Evolutionary conservation across 1,140 invertebrate species (phyloP).

Genomic region (Atta colombica): DNA sequence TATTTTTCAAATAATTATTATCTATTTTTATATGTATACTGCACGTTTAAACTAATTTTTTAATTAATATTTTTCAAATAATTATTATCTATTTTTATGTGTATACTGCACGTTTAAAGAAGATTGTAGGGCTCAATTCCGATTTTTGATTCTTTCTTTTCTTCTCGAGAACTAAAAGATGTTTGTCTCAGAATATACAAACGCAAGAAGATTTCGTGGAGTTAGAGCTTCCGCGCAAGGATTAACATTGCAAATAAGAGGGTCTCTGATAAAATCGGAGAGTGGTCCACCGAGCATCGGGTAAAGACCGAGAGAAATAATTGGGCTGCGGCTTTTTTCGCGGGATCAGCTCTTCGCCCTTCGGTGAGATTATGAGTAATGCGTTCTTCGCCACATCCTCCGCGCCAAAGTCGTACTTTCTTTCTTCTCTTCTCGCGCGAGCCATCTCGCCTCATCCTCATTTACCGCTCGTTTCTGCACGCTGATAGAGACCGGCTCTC

Average conservation of each 20-base stretch:
- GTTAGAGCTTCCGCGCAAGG: constrained; percentile 6
- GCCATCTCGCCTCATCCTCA: constrained; percentile 28
- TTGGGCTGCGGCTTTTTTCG: constrained; percentile 68
- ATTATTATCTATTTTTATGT: neutral
- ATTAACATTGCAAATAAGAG: constrained; percentile 66
- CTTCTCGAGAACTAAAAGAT: neutral
- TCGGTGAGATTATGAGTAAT: constrained; percentile 78
- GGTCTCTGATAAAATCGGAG: constrained; percentile 31
- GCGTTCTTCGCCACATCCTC: constrained; percentile 71
- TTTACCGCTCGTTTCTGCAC: constrained; percentile 32
- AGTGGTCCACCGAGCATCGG: constrained; percentile 15
- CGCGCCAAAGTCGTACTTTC: constrained; percentile 24
- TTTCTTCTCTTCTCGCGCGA: constrained; percentile 50
- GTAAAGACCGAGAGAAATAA: constrained; percentile 49
- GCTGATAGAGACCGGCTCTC: constrained; percentile 79
- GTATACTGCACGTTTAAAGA: neutral
- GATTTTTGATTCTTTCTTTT: neutral
- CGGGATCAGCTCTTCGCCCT: constrained; percentile 57
- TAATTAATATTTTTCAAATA: neutral
- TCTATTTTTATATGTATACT: neutral
- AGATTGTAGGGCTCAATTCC: constrained; percentile 21
- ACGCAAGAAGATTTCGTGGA: constrained; percentile 13
- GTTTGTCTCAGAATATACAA: neutral
- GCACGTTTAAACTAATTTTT: neutral
- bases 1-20: neutral